A percentile compares a stretch with the other conserved stretches of the same genome.
Evolutionary conservation across 2,888 invertebrate genomes (phyloP).

Genomic region (Oligia strigilis): DNA sequence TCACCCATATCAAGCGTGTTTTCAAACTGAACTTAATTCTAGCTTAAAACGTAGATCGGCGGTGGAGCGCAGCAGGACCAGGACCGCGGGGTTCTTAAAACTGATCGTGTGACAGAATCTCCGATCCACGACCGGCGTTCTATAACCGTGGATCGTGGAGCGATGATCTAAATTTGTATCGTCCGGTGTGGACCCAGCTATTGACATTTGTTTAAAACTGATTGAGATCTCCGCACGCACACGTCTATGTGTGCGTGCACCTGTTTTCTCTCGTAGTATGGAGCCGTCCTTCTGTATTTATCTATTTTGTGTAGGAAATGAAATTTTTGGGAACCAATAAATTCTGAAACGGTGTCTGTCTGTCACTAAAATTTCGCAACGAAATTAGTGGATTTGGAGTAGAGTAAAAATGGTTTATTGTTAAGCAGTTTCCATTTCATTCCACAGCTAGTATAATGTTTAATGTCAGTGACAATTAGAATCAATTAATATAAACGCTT

Average conservation of each 20-base stretch:
- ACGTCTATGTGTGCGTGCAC: too few species aligned
- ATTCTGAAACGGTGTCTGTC: constrained; percentile 51
- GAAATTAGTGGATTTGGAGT: constrained; percentile 39
- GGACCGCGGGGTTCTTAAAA: not conserved
- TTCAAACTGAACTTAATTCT: not conserved
- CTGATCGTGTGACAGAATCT: not conserved
- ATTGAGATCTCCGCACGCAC: too few species aligned
- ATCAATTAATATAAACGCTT: not conserved
- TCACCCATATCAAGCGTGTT: too few species aligned
- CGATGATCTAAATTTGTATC: not conserved
- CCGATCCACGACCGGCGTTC: not conserved
- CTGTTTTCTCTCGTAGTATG: not conserved
- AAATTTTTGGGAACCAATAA: constrained; percentile 53
- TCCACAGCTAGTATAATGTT: not conserved
- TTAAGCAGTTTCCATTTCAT: constrained; percentile 8
- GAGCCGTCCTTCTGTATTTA: constrained; percentile 4
- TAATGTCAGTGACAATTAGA: constrained; percentile 2
- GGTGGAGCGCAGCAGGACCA: not conserved
- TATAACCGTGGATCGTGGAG: not conserved
- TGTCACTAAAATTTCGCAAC: constrained; percentile 40
- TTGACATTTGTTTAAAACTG: not conserved
- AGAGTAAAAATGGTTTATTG: constrained; percentile 40
- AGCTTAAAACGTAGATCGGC: not conserved
- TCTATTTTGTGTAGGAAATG: not conserved
- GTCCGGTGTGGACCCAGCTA: not conserved